These are phyloP conservation scores for Anhinga rufa DNA, from an alignment of 2,113 vertebrate genomes.

Conservation along the genomic window DNA sequence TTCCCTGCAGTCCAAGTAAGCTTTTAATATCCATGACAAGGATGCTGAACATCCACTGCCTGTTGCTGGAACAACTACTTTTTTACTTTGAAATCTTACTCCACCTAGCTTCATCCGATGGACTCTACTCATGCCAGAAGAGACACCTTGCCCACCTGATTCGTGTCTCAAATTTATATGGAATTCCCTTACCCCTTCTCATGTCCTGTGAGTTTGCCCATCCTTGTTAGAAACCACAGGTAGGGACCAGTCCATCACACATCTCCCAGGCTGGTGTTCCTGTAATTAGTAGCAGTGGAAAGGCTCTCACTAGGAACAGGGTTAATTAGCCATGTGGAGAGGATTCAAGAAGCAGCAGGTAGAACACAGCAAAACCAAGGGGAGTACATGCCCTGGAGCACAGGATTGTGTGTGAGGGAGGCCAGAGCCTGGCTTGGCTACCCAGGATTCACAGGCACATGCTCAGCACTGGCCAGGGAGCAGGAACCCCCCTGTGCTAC, in stretches of 20 bases:
- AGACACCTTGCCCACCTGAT: not conserved
- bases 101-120: not conserved
- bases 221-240: not conserved
- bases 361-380: not conserved
- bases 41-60: not conserved
- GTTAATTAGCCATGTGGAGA: not conserved
- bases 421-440: not conserved
- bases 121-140: not conserved
- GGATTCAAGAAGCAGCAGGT: not conserved
- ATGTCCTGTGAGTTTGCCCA: not conserved
- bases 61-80: not conserved
- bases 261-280: not conserved
- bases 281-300: not conserved
- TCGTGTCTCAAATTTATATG: not conserved
- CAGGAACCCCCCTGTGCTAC: not conserved
- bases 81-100: not conserved
- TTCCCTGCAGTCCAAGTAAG: not conserved
- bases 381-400: not conserved
- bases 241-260: not conserved
- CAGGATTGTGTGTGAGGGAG: not conserved
- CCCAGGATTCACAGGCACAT: accelerated
- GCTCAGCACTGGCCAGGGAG: not conserved
- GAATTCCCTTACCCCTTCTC: not conserved
- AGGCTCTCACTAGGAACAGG: not conserved
- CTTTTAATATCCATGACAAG: not conserved